phyloP scores from a whole-genome alignment of 2,113 vertebrate species.

The Ptilorrhoa leucosticta region DNA sequence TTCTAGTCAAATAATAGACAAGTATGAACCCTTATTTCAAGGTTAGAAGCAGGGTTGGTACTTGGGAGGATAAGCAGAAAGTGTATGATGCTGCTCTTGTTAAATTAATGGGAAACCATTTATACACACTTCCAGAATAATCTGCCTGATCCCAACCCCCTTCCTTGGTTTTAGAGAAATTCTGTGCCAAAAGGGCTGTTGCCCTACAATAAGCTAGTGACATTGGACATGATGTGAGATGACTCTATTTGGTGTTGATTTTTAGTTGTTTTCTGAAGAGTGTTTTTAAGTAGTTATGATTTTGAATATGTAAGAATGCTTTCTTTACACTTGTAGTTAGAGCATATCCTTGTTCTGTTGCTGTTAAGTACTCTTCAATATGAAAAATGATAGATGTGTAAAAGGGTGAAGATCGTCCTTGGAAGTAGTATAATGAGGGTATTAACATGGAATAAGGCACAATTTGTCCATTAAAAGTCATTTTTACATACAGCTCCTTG shows the following conservation, averaged over 20 bases:
- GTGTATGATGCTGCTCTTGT: background rate
- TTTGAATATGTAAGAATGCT: background rate
- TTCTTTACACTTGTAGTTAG: background rate
- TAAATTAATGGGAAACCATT: background rate
- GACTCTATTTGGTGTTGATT: background rate
- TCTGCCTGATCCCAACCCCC: background rate
- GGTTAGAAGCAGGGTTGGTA: background rate
- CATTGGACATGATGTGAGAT: fast-evolving
- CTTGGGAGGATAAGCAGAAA: background rate
- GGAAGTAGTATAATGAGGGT: background rate
- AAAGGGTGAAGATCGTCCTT: background rate
- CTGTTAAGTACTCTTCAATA: background rate
- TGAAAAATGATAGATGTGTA: background rate
- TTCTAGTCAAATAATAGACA: background rate
- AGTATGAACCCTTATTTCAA: background rate
- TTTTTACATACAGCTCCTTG: background rate
- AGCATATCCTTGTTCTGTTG: background rate
- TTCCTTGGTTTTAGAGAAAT: background rate
- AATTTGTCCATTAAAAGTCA: background rate
- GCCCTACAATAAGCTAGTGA: background rate
- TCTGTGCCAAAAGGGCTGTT: background rate
- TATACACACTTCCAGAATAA: background rate
- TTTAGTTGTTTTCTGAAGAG: background rate
- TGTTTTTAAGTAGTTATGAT: background rate
- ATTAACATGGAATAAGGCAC: background rate